Evolutionary conservation across 2,113 vertebrate species (phyloP).

Genomic region (Nannospalax galili): DNA sequence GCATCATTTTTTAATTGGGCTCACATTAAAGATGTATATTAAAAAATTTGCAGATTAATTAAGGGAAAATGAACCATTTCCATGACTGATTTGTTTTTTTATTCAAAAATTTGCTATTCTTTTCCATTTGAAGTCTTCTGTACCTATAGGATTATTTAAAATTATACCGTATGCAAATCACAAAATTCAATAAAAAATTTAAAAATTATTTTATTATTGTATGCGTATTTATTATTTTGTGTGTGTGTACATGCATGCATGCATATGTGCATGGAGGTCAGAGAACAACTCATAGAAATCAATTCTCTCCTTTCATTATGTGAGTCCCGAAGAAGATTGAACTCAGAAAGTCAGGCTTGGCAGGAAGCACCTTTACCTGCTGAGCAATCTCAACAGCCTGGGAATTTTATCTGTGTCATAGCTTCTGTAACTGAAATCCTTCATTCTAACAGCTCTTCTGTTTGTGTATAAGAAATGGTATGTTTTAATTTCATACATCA

Average conservation of each 20-base stretch:
- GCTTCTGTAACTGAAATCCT: not conserved
- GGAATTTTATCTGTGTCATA: slow-evolving; percentile 35
- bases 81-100: slow-evolving; percentile 14
- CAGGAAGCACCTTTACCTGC: not conserved
- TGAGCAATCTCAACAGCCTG: not conserved
- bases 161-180: too few species aligned
- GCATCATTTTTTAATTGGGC: not conserved
- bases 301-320: not conserved
- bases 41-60: not conserved
- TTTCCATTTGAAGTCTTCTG: slow-evolving; percentile 33
- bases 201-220: too few species aligned
- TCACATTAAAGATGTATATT: slow-evolving; percentile 34
- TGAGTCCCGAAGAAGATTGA: not conserved
- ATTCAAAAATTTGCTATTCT: not conserved
- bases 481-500: not conserved
- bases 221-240: too few species aligned
- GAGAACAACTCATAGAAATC: not conserved
- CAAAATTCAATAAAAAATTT: too few species aligned
- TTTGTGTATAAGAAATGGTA: not conserved
- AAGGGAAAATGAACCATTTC: slow-evolving; percentile 45
- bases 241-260: not conserved
- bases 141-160: not conserved
- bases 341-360: not conserved
- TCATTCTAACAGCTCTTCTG: slow-evolving; percentile 45
- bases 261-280: not conserved